Base-by-base conservation (phyloP, 2,797 vertebrate genomes). In the Rhinichthys osculus region DNA sequence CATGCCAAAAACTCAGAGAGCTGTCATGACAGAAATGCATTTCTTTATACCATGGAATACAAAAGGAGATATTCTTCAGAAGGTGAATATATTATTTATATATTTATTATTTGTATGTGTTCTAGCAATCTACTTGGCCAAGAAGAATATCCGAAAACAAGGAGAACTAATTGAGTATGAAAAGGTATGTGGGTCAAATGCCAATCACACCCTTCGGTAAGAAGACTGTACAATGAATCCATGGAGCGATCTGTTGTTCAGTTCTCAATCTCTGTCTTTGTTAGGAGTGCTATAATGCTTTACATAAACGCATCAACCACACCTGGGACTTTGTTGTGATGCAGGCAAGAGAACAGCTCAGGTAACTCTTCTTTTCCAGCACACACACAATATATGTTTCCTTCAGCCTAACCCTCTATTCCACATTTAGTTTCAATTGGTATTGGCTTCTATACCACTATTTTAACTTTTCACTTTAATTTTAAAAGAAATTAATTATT, bases 301-400 rank as follows among this genome's bases (percentile, higher is more conserved):
- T 99, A 90, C 96, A 97, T 94, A 97, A 97, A 93, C 94, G 95
- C 88, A 98, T 99, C 91, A 97, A 95, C 92, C 97, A 99, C 91
- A 95, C 95, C 0, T 99, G 98, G 98, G 98, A 99, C 93, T 97
- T 99, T 78, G 97, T 99, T 85, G 96, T 98, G 92, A 98, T 96
- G 97, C 98, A 99, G 92, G 98, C 98, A 0, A 94, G 97, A 89
- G 98, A 99, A 89, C 98, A 99, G 90, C 96, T 99, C 64, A 96
- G 97, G 98, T 98, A 89, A 94, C 40, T 38, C 16, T 78, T 13
- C 47, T 52, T 40, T 40, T 64, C 30, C 33, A 35, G 38, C 71
- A 77, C 47, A 47, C 5, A 73, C 73, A 71, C 67, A 33, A 66
- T 21, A 66, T 21, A 11, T 35, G 47, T 21, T 76, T 35, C 3